Base-by-base conservation (phyloP, 1,140 invertebrate genomes). In the Drepana arcuata region DNA sequence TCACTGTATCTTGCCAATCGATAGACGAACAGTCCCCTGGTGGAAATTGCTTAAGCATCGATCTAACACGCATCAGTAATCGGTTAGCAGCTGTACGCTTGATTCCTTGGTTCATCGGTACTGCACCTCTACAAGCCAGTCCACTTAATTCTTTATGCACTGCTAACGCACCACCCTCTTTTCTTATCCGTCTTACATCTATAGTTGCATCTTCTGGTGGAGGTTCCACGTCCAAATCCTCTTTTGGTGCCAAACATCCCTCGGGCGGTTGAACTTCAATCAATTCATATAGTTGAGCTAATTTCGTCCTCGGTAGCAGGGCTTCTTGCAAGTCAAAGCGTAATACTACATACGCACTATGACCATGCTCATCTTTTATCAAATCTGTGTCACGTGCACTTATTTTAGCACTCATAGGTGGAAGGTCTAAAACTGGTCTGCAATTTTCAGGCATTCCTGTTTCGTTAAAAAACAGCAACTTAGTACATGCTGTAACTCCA, bases 1-100 rank as follows among this genome's bases (percentile, higher is more conserved):
- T 67, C 10, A 82, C 59, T 14, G 43, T 67, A 41, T 82, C 70
- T 41, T 78, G 71, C 54, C 56, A 78, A 30, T 74, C 60, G 12
- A 67, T 13, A 7, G 47, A 27, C 2, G 63, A 59, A 51, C 63
- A 66, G 12, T 68, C 56, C 3, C 53, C 60, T 5, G 64, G 60
- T 16, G 64, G 30, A 55, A 77, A 82, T 35, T 72, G 64, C 31
- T 68, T 75, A 0, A 82, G 38, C 61, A 78, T 63, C 11, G 63
- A 41, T 48, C 67, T 59, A 7, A 74, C 43, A 16, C 70, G 52
- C 34, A 51, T 58, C 33, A 77, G 30, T 4, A 82, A 47, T 14
- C 63, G 59, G 51, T 74, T 78, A 12, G 71, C 73, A 39, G 71
- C 75, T 11, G 75, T 74, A 7, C 63, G 50, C 40, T 70, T 82